phyloP scores from a whole-genome alignment of 2,888 invertebrate species.

The Diaprepes abbreviatus region DNA sequence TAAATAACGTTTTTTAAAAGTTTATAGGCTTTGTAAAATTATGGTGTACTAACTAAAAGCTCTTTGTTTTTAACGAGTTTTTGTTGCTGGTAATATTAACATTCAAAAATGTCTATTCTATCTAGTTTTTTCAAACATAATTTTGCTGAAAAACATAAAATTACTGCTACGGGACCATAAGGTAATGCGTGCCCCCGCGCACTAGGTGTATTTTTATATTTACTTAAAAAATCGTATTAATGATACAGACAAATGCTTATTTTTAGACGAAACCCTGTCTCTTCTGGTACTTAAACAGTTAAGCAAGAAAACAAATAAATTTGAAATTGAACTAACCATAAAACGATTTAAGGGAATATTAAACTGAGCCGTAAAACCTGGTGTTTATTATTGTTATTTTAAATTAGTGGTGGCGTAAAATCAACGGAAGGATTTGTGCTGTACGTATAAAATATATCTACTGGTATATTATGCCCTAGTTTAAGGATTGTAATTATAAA shows the following conservation, averaged over 20 bases:
- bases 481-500: background rate
- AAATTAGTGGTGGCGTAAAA: conserved; percentile 16
- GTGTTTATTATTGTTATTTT: conserved; percentile 24
- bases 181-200: no score
- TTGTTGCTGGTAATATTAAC: no score
- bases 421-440: conserved; percentile 5
- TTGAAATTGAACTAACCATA: conserved; percentile 4
- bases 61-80: no score
- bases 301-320: conserved; percentile 17
- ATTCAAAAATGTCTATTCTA: no score
- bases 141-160: no score
- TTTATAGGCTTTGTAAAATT: conserved; percentile 21
- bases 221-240: no score
- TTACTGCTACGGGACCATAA: no score
- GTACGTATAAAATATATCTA: conserved; percentile 3
- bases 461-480: background rate
- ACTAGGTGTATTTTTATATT: no score
- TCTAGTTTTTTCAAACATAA: no score
- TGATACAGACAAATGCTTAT: background rate
- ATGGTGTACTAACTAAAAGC: no score
- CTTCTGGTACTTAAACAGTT: conserved; percentile 7
- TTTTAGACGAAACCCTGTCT: background rate
- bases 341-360: conserved; percentile 25
- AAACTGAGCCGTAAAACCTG: conserved; percentile 7
- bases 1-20: conserved; percentile 32